Evolutionary conservation across 2,113 vertebrate genomes (phyloP).

Genomic region (Beaufortia kweichowensis): DNA sequence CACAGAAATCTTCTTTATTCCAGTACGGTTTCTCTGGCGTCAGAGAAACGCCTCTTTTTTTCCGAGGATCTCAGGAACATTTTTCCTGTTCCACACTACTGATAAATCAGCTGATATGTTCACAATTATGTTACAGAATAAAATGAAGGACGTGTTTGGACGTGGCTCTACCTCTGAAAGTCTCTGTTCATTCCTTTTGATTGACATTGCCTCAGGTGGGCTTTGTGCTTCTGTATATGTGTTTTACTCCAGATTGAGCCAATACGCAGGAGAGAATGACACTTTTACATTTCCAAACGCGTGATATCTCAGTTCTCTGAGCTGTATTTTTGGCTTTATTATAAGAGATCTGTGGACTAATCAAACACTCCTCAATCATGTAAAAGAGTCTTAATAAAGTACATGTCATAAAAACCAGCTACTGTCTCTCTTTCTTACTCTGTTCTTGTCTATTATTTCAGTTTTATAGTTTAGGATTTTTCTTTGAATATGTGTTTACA

Average conservation of each 20-base stretch:
- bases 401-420: conserved; percentile 45
- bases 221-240: conserved; percentile 16
- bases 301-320: conserved; percentile 15
- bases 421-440: background rate
- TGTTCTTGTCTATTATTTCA: background rate
- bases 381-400: conserved; percentile 67
- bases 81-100: conserved; percentile 52
- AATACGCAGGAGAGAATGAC: conserved; percentile 9
- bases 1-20: conserved; percentile 48
- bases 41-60: conserved; percentile 41
- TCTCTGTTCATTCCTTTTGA: conserved; percentile 1
- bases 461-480: background rate
- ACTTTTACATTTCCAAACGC: background rate
- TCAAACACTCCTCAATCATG: conserved; percentile 54
- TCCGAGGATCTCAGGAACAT: conserved; percentile 23
- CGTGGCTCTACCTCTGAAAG: background rate
- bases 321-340: conserved; percentile 40
- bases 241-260: background rate
- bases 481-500: no score
- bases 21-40: conserved; percentile 12
- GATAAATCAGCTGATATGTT: conserved; percentile 37
- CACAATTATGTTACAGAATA: conserved; percentile 17
- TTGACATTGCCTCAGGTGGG: conserved; percentile 23
- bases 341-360: conserved; percentile 51
- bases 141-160: conserved; percentile 16